Base-by-base conservation (phyloP, 2,888 invertebrate genomes). In the Drosophila vallismaia region DNA sequence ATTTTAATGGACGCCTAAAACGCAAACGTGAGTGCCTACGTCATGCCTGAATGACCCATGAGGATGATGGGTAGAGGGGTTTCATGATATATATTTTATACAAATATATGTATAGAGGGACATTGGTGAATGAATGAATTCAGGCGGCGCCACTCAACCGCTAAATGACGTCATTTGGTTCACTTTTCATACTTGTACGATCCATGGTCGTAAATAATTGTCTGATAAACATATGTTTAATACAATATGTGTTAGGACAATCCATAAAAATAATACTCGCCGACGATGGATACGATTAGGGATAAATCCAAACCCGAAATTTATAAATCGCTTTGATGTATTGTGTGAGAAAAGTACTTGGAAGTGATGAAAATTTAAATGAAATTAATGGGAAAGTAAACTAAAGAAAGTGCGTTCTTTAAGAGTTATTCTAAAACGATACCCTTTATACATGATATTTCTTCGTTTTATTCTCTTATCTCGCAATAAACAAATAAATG, bases 1-100 rank as follows among this genome's bases (percentile, higher is more conserved):
- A 75, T 76, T 78, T 76, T 53, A 58, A 66, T 56, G 58, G 49
- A 8, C 40, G 49, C 28, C 33, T 24, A 40, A 45, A 60, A 60
- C 50, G 29, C 4, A 38, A 46, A 40, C 48, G 67, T 44, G 54
- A 58, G 29, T 57, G 54, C 14, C 33, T 46, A 75, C 75, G 68
- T 75, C 78, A 78, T 60, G 58, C 62, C 36, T 58, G 70, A 52
- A 38, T 36, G 24, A 38, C 31, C 33, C 6, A 10, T 6, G 19
- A 12, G 38, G 12, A 2, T 19, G 19, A 19, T 19, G 19, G 19
- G 19, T 19, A 19, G 19, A 14, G 36, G 44, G 42, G 44, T 4
- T 45, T 50, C 40, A 33, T 56, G 38, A 42, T 40, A 51, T 58
- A 4, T 51, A 31, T 38, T 5, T 46, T 7, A 40, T 67, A 31